Percentiles rank a stretch among this genome's conserved stretches.
Evolutionary conservation across 2,113 vertebrate genomes (phyloP).

Genomic region (Entomyzon cyanotis): DNA sequence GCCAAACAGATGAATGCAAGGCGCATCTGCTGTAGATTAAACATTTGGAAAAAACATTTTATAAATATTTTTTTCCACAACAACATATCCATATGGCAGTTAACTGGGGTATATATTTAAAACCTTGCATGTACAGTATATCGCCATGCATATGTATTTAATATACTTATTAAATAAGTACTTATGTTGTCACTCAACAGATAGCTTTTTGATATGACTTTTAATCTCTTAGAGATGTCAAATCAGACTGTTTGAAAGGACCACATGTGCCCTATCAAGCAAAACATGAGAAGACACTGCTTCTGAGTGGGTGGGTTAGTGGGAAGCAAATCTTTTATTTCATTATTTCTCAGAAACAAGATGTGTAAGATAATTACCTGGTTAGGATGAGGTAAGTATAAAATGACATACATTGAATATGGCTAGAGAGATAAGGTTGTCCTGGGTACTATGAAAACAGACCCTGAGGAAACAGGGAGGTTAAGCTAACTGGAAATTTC

Average conservation of each 20-base stretch:
- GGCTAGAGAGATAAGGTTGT: neutral
- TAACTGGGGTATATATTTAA: constrained; percentile 69
- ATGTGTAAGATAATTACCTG: constrained; percentile 37
- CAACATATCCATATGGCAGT: constrained; percentile 79
- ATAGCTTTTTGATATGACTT: constrained; percentile 28
- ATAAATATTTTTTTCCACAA: constrained; percentile 81
- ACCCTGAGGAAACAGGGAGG: neutral
- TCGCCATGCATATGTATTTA: constrained; percentile 39
- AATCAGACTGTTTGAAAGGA: constrained; percentile 19
- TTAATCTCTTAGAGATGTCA: neutral
- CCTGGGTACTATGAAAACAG: neutral
- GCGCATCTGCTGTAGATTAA: constrained; percentile 83
- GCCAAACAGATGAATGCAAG: constrained; percentile 79
- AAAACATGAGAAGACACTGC: constrained; percentile 48
- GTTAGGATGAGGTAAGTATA: constrained; percentile 21
- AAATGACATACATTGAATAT: neutral
- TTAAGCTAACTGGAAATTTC: neutral
- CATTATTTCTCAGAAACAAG: constrained; percentile 41
- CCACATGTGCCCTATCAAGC: constrained; percentile 44
- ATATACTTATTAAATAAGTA: constrained; percentile 39
- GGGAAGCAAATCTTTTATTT: constrained; percentile 46
- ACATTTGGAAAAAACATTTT: constrained; percentile 83
- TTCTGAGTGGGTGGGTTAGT: constrained; percentile 52
- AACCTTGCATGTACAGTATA: constrained; percentile 58
- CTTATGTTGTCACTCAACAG: constrained; percentile 56